phyloP scores from a whole-genome alignment of 2,797 vertebrate species.

The Carcharodon carcharias region DNA sequence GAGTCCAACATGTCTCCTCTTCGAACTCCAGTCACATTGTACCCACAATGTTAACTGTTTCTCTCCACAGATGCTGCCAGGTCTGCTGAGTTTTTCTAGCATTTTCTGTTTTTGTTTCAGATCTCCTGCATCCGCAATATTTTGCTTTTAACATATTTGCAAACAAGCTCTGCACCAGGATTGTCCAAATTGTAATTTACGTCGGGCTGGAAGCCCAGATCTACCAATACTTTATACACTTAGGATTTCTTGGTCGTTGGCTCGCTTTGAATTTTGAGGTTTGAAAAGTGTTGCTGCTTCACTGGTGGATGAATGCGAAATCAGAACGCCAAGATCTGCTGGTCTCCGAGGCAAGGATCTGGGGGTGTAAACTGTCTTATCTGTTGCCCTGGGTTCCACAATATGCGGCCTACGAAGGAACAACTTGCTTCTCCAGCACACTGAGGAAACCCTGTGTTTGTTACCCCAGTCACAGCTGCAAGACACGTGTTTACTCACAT shows the following conservation, averaged over 20 bases:
- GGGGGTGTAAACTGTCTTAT: background rate
- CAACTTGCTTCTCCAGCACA: background rate
- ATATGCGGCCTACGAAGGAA: background rate
- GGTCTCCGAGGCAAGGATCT: background rate
- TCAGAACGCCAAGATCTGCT: background rate
- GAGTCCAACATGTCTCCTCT: too few relatives aligned
- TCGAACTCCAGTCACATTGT: too few relatives aligned
- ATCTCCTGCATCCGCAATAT: too few relatives aligned
- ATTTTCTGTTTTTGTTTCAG: too few relatives aligned
- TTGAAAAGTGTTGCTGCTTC: background rate
- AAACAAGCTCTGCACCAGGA: background rate
- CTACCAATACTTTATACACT: background rate
- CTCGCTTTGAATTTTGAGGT: background rate
- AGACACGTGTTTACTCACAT: conserved; percentile 54
- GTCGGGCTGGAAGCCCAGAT: background rate
- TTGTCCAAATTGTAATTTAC: background rate
- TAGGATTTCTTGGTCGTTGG: background rate
- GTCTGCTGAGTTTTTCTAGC: too few relatives aligned
- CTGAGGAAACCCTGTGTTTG: too few relatives aligned
- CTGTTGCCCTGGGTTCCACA: background rate
- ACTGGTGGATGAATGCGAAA: background rate
- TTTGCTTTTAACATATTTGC: background rate
- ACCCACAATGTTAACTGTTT: too few relatives aligned
- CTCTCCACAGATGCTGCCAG: too few relatives aligned
- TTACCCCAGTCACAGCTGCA: background rate